Evolutionary conservation across 1,140 invertebrate species (phyloP).

Genomic region (Eubasilissa regina): DNA sequence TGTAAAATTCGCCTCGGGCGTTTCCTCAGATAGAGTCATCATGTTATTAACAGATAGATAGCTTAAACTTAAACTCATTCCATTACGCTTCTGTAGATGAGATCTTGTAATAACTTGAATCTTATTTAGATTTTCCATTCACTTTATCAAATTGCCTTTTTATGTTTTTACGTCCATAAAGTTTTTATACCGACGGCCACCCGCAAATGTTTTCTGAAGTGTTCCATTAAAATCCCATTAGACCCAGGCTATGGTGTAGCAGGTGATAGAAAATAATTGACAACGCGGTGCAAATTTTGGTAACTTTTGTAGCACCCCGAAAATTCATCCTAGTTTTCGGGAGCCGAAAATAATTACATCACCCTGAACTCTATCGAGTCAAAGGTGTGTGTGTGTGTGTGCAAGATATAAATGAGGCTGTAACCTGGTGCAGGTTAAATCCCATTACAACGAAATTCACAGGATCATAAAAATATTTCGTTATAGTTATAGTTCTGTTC

Average conservation of each 20-base stretch:
- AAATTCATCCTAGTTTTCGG: conserved; percentile 25
- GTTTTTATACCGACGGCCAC: conserved; percentile 26
- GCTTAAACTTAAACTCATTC: not conserved
- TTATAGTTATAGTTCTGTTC: too few relatives aligned
- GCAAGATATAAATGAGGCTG: too few relatives aligned
- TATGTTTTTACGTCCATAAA: conserved; percentile 20
- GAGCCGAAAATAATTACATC: not conserved
- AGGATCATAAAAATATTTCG: not conserved
- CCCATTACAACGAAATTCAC: not conserved
- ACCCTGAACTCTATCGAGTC: too few relatives aligned
- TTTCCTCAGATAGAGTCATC: not conserved
- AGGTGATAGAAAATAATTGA: conserved; percentile 45
- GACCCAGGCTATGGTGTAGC: conserved; percentile 11
- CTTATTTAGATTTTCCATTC: conserved; percentile 8
- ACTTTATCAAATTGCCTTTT: not conserved
- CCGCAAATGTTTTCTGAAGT: conserved; percentile 26
- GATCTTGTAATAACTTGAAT: conserved; percentile 5
- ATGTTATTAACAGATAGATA: not conserved
- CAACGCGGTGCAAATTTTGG: conserved; percentile 27
- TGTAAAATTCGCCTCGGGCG: not conserved
- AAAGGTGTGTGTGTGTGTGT: too few relatives aligned
- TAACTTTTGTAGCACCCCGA: conserved; percentile 15
- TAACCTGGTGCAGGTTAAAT: too few relatives aligned
- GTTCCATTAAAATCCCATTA: conserved; percentile 43
- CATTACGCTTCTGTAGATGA: conserved; percentile 5